Evolutionary conservation across 1,140 invertebrate genomes (phyloP).

Genomic region (Zaprionus davidi): DNA sequence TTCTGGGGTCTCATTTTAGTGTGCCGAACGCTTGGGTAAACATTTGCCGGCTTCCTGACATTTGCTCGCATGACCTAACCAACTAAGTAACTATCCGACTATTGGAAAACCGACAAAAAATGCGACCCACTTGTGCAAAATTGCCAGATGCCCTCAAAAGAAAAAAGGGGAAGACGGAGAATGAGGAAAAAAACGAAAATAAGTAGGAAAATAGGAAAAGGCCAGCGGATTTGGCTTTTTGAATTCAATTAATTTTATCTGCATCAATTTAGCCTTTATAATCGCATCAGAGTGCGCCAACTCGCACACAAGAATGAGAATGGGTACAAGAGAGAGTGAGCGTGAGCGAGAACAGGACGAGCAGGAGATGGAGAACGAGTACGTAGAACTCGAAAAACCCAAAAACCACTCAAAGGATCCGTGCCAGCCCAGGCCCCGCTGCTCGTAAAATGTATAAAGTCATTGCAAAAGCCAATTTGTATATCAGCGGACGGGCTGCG

Average conservation of each 20-base stretch:
- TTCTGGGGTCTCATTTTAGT: not conserved
- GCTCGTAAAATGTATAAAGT: slow-evolving; percentile 80
- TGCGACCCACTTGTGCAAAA: slow-evolving; percentile 44
- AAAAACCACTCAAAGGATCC: slow-evolving; percentile 45
- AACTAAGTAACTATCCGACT: slow-evolving; percentile 38
- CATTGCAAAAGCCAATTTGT: slow-evolving; percentile 81
- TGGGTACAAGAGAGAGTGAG: not conserved
- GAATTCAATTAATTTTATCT: slow-evolving; percentile 82
- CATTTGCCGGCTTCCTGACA: slow-evolving; percentile 21
- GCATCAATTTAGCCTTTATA: slow-evolving; percentile 80
- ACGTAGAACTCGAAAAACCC: slow-evolving; percentile 23
- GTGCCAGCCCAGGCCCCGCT: slow-evolving; percentile 36
- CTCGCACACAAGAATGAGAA: slow-evolving; percentile 32
- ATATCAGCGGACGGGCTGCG: slow-evolving; percentile 62
- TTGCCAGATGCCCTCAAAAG: slow-evolving; percentile 33
- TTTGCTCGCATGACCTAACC: slow-evolving; percentile 46
- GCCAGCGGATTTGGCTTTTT: slow-evolving; percentile 74
- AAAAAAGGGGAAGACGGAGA: slow-evolving; percentile 10
- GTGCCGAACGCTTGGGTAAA: slow-evolving; percentile 9
- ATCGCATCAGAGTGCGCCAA: slow-evolving; percentile 72
- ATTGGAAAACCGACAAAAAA: slow-evolving; percentile 27
- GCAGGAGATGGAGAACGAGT: not conserved
- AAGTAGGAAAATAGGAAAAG: slow-evolving; percentile 59
- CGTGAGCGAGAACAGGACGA: slow-evolving; percentile 5
- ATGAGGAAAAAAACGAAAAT: slow-evolving; percentile 32